Conservation (phyloP, 2,888 invertebrate genomes). For the Hetaerina titia region DNA sequence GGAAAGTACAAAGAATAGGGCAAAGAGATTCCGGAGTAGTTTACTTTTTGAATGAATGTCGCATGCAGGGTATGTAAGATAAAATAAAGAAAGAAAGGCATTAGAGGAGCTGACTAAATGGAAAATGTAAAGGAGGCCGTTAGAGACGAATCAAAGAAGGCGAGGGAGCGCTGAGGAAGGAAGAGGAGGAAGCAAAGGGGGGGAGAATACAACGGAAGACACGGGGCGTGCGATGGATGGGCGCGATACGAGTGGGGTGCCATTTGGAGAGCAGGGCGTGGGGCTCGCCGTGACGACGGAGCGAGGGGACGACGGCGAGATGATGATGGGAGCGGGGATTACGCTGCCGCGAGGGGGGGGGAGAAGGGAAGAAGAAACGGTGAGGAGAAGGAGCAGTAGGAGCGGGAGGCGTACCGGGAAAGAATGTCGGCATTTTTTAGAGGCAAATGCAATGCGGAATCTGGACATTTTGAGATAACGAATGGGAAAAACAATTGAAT, state of each 20-base stretch:
- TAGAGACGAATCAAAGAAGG: neutral
- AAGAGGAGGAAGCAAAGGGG: neutral
- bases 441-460: neutral
- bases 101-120: too few relatives aligned
- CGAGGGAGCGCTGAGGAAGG: neutral
- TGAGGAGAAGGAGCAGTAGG: neutral
- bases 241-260: neutral
- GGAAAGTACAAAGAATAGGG: neutral
- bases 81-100: too few relatives aligned
- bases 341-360: neutral
- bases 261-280: neutral
- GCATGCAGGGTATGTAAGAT: too few relatives aligned
- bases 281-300: neutral
- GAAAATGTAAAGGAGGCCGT: too few relatives aligned
- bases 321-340: neutral
- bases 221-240: neutral
- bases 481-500: neutral
- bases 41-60: too few relatives aligned
- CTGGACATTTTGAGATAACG: neutral
- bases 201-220: neutral
- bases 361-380: neutral
- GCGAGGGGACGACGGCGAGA: neutral
- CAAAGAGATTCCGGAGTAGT: too few relatives aligned
- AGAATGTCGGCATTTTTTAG: neutral
- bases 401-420: neutral